These are phyloP conservation scores for Agrochola circellaris DNA, from an alignment of 2,888 invertebrate species.

Conservation along the genomic window DNA sequence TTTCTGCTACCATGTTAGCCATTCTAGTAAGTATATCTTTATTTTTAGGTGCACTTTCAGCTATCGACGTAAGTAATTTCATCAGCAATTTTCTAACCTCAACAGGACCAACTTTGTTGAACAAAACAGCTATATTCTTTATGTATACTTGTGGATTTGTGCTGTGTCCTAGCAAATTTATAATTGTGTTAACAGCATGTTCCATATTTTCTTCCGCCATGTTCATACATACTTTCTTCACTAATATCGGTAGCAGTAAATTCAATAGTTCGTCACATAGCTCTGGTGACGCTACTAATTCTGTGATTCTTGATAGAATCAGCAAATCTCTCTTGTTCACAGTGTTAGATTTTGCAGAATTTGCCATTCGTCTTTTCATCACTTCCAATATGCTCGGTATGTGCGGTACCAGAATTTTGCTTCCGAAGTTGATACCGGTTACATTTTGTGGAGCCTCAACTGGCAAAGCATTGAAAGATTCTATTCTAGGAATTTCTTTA, in stretches of 20 bases:
- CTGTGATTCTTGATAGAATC: conserved; percentile 94
- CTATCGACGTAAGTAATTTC: conserved; percentile 91
- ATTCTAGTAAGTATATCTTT: conserved; percentile 87
- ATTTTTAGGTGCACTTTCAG: conserved; percentile 82
- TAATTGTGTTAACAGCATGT: conserved; percentile 93
- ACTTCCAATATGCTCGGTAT: conserved; percentile 93
- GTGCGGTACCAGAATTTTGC: conserved; percentile 93
- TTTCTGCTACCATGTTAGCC: conserved; percentile 91
- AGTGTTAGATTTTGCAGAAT: conserved; percentile 89
- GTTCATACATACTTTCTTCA: conserved; percentile 91
- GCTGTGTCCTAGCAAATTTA: conserved; percentile 94
- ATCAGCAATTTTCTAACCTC: conserved; percentile 93
- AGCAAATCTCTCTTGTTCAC: conserved; percentile 93
- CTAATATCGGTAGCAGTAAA: conserved; percentile 93
- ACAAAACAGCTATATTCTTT: conserved; percentile 93
- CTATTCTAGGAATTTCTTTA: conserved; percentile 81
- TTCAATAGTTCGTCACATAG: conserved; percentile 93
- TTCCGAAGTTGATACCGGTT: conserved; percentile 92
- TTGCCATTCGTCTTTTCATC: conserved; percentile 92
- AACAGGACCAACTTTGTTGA: conserved; percentile 92
- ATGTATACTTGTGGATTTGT: conserved; percentile 92
- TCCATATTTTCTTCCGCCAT: conserved; percentile 93
- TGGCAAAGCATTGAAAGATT: conserved; percentile 81
- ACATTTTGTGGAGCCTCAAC: conserved; percentile 68
- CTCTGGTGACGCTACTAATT: conserved; percentile 92